Base-by-base conservation (phyloP, 2,888 invertebrate species). In the Drosophila nr. perissopoda region DNA sequence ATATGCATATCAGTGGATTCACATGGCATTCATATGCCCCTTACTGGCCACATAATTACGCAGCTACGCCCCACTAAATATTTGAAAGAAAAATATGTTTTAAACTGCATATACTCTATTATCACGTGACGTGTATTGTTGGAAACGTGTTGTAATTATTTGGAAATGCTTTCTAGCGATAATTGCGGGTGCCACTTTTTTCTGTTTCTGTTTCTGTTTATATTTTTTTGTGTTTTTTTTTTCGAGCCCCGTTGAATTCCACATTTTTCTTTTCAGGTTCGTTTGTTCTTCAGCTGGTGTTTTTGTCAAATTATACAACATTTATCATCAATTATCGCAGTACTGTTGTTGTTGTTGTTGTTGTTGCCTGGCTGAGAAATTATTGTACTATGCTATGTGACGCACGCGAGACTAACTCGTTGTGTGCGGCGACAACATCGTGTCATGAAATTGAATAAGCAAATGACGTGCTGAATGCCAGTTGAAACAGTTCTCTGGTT, bases 271-370 rank as follows among this genome's bases (percentile, higher is more conserved):
- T 58, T 70, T 49, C 57, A 70, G 71, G 61, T 79, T 67, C 57
- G 63, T 81, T 71, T 66, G 71, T 74, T 63, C 57, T 60, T 83
- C 75, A 66, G 58, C 69, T 66, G 54, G 61, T 80, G 70, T 79
- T 76, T 73, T 89, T 89, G 85, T 90, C 91, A 91, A 92, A 92
- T 91, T 91, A 90, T 88, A 91, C 82, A 90, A 92, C 91, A 92
- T 91, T 91, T 92, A 91, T 91, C 92, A 92, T 90, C 91, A 91
- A 91, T 91, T 91, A 91, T 92, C 90, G 83, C 89, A 82, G 80
- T 74, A 78, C 70, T 79, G 74, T 69, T 70, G 67, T 65, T 65
- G 67, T 65, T 65, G 64, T 10, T 21, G 57, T 34, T 42, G 57
- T 42, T 58, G 58, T 13, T 70, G 69, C 59, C 36, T 38, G 77